Percentiles rank a stretch among this genome's conserved stretches.
phyloP scores from a whole-genome alignment of 2,888 invertebrate species.

The Acleris emargana region DNA sequence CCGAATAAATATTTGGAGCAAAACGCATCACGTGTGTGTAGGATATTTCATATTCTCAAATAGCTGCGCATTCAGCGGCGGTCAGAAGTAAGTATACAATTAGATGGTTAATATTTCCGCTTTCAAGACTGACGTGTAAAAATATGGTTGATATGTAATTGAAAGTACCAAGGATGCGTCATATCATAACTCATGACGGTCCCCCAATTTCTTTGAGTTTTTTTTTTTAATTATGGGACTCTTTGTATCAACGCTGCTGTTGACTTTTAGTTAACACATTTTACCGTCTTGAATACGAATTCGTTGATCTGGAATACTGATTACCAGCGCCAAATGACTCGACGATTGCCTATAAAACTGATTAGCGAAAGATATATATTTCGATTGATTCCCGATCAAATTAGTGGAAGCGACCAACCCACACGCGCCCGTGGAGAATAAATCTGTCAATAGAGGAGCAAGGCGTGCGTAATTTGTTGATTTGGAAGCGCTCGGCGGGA shows the following conservation, averaged over 20 bases:
- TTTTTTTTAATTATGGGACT: too few species aligned
- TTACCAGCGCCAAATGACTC: slow-evolving; percentile 12
- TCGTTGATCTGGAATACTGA: slow-evolving; percentile 8
- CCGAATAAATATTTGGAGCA: slow-evolving; percentile 40
- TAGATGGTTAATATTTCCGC: slow-evolving; percentile 10
- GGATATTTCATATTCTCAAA: slow-evolving; percentile 34
- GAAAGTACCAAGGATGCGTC: neutral
- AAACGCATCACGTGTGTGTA: slow-evolving; percentile 40
- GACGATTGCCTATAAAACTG: slow-evolving; percentile 30
- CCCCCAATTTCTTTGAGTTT: too few species aligned
- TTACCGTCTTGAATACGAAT: neutral
- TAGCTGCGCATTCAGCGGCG: slow-evolving; percentile 18
- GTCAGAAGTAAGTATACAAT: slow-evolving; percentile 14
- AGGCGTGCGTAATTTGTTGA: slow-evolving; percentile 58
- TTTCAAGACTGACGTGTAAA: slow-evolving; percentile 4
- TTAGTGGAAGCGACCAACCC: slow-evolving; percentile 38
- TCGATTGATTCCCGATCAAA: slow-evolving; percentile 45
- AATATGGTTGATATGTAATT: neutral
- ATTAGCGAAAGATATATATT: slow-evolving; percentile 33
- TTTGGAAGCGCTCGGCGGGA: slow-evolving; percentile 46
- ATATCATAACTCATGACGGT: neutral
- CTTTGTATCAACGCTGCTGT: too few species aligned
- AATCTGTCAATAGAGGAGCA: slow-evolving; percentile 60
- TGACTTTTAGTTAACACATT: too few species aligned
- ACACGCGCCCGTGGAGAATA: slow-evolving; percentile 50